Base-by-base conservation (phyloP, 1,140 invertebrate genomes). In the honey bee (Apis mellifera) region DNA sequence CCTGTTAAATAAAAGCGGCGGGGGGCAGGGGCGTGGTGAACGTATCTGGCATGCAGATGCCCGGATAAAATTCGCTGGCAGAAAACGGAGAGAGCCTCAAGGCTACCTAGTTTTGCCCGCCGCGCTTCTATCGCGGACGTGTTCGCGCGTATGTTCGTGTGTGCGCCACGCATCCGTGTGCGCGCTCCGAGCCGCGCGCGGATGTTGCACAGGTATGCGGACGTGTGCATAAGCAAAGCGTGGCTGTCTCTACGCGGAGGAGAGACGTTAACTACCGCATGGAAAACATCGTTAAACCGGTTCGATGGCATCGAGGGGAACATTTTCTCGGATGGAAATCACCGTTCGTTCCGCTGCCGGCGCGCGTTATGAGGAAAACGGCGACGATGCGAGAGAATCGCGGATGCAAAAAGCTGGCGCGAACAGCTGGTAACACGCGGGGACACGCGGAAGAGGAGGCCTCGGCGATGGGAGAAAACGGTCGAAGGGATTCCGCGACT, bases 71-170 rank as follows among this genome's bases (percentile, higher is more conserved):
- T 92, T 91, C 84, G 88, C 91, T 79, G 90, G 84, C 90, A 90
- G 91, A 92, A 87, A 87, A 86, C 85, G 57, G 60, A 68, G 60
- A 68, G 76, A 71, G 83, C 85, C 86, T 91, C 92, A 92, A 92
- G 91, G 91, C 90, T 92, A 92, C 91, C 91, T 92, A 92, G 90
- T 92, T 92, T 90, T 85, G 87, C 89, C 64, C 52, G 74, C 23
- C 50, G 60, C 50, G 9, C 79, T 59, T 82, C 79, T 54, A 60
- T 50, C 32, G 12, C 4, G 50, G 21, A 82, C 66, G 64, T 48
- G 59, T 60, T 42, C n/a, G n/a, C 15, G 71, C 32, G 42, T 26
- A 71, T n/a, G n/a, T 26, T 1, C 26, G 26, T 48, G 82, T 62
- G 59, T 68, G 82, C 68, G 57, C 77, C 62, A 19, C 15, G 50